Evolutionary conservation across 2,888 invertebrate species (phyloP), one percentile per base, ranked within the genome.

Genomic region (Lepidochitona cinerea): DNA sequence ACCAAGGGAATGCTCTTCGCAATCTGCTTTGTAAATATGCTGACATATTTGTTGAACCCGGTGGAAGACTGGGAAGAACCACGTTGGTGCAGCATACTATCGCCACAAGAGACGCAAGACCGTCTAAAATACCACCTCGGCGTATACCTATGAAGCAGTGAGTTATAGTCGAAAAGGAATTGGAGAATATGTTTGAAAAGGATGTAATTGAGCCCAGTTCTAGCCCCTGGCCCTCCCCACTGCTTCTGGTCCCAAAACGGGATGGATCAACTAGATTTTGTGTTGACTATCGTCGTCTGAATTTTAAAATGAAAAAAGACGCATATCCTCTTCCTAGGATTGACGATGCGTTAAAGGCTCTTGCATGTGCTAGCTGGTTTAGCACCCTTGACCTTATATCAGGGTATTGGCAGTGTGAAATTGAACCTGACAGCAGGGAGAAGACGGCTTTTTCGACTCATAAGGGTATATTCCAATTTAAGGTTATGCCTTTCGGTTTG

Each of bases 381-480:
- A 70, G 64, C 26, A 72, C 70, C 1, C 68, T 83, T 9, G 83
- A 84, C 68, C 49, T 80, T 14, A 71, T 37, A 12, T 54, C 69
- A 23, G 82, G 82, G 6, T 83, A 84, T 68, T 82, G 79, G 80
- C 83, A 84, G 52, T 74, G 82, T 7, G 77, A 72, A 18, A 54
- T 80, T 26, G 72, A 72, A 12, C 68, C 54, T 9, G 66, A 73
- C 5, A 79, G 76, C 64, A 71, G 65, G n/a, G n/a, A 54, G 7
- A 83, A 82, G 75, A 79, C 81, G 9, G 83, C 80, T 14, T 81
- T 82, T 73, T 52, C n/a, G 5, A 75, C 78, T 14, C 64, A 66
- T 14, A 9, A 66, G 33, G 78, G 79, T 1, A 41, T 81, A 5
- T 80, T 64, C 68, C 75, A 80, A 23, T 77, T 75, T 33, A 75